phyloP scores from a whole-genome alignment of 1,140 invertebrate species.

The Harpegnathos saltator region DNA sequence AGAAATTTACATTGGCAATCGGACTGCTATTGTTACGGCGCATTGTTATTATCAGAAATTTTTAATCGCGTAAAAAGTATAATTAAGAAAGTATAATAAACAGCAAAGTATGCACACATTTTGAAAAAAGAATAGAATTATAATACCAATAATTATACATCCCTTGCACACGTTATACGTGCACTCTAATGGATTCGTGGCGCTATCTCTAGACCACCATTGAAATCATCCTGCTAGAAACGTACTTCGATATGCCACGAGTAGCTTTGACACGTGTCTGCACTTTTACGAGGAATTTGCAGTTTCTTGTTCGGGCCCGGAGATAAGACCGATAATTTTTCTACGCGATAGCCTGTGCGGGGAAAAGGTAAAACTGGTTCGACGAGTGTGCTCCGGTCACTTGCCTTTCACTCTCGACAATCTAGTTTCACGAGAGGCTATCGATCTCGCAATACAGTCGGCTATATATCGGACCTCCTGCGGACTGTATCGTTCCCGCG shows the following conservation, averaged over 20 bases:
- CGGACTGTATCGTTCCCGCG: neutral
- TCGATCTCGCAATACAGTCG: conserved; percentile 18
- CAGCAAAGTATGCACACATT: no score
- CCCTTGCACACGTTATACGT: no score
- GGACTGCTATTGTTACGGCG: neutral
- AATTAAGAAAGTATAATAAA: no score
- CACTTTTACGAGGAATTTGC: neutral
- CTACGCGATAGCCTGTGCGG: neutral
- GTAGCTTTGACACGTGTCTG: no score
- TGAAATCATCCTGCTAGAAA: conserved; percentile 5
- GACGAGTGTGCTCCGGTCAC: conserved; percentile 4
- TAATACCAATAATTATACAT: neutral
- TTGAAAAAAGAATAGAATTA: neutral
- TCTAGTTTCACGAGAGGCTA: neutral
- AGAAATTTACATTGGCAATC: neutral
- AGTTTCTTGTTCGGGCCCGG: no score
- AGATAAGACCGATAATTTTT: neutral
- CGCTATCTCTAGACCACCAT: neutral
- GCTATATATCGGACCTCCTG: conserved; percentile 25
- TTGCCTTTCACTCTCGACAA: conserved; percentile 27
- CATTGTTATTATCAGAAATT: neutral
- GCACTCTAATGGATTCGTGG: neutral
- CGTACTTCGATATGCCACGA: neutral
- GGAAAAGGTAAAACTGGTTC: neutral
- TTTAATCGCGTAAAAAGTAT: neutral